Percentiles rank a stretch among this genome's conserved stretches.
Evolutionary conservation across 2,797 vertebrate species (phyloP).

Genomic region (Zenarchopterus dispar): DNA sequence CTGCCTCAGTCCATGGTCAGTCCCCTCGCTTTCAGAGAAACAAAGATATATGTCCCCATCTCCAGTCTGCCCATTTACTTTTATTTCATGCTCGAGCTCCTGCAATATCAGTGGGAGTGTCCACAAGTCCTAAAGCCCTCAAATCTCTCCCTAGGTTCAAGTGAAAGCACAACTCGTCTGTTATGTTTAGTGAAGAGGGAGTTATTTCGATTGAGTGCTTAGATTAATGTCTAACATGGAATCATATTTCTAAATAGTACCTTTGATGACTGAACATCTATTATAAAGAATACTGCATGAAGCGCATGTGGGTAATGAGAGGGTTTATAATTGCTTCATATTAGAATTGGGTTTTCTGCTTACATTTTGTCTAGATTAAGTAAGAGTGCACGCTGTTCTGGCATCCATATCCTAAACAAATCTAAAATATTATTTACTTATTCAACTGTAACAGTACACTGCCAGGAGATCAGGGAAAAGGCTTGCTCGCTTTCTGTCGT

Average conservation of each 20-base stretch:
- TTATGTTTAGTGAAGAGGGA: conserved; percentile 59
- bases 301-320: conserved; percentile 21
- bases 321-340: conserved; percentile 15
- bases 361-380: conserved; percentile 31
- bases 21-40: conserved; percentile 76
- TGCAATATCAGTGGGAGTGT: conserved; percentile 70
- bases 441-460: background rate
- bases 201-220: conserved; percentile 65
- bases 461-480: background rate
- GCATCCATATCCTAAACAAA: conserved; percentile 14
- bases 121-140: conserved; percentile 73
- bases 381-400: conserved; percentile 29
- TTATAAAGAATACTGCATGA: conserved; percentile 26
- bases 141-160: conserved; percentile 76
- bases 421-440: conserved; percentile 34
- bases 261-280: conserved; percentile 16
- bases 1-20: conserved; percentile 55
- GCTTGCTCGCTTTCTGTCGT: conserved; percentile 7
- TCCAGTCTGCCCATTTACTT: conserved; percentile 79
- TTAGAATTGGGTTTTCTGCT: conserved; percentile 4
- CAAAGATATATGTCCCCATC: conserved; percentile 78
- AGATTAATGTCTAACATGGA: conserved; percentile 47
- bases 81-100: conserved; percentile 80
- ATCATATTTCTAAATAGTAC: conserved; percentile 52
- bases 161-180: conserved; percentile 61